phyloP scores from a whole-genome alignment of 2,888 invertebrate species.

The Phengaris arion region DNA sequence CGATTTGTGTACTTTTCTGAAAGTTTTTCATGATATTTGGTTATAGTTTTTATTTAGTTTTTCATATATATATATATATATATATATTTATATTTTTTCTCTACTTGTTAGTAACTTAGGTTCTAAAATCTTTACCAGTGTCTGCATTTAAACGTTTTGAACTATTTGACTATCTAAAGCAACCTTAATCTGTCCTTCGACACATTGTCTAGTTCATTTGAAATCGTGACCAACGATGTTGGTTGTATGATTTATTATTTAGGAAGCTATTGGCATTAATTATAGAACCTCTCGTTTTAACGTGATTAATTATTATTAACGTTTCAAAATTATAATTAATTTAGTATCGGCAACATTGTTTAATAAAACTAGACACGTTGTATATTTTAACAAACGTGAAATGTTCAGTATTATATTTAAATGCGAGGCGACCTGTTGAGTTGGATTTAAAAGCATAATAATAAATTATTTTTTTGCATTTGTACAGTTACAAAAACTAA shows the following conservation, averaged over 20 bases:
- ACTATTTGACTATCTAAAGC: constrained; percentile 33
- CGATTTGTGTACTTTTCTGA: neutral
- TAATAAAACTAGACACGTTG: constrained; percentile 22
- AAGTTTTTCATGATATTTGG: too few relatives aligned
- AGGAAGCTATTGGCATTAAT: constrained; percentile 28
- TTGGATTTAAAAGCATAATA: neutral
- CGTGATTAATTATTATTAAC: constrained; percentile 23
- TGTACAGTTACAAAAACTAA: neutral
- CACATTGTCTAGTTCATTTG: constrained; percentile 25
- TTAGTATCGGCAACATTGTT: constrained; percentile 10
- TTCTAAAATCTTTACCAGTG: neutral
- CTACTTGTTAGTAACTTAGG: neutral
- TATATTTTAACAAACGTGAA: neutral
- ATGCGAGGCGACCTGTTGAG: neutral
- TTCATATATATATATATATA: too few relatives aligned
- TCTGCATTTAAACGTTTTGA: neutral
- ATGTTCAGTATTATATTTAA: neutral
- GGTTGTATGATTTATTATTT: constrained; percentile 23
- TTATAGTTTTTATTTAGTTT: too few relatives aligned
- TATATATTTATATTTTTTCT: too few relatives aligned
- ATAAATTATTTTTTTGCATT: neutral
- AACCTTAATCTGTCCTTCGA: constrained; percentile 23
- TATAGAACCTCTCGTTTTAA: constrained; percentile 22
- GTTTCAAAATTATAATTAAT: constrained; percentile 24
- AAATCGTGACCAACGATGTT: constrained; percentile 18